Conservation (phyloP, 2,888 invertebrate species). For the Homarus gammarus region DNA sequence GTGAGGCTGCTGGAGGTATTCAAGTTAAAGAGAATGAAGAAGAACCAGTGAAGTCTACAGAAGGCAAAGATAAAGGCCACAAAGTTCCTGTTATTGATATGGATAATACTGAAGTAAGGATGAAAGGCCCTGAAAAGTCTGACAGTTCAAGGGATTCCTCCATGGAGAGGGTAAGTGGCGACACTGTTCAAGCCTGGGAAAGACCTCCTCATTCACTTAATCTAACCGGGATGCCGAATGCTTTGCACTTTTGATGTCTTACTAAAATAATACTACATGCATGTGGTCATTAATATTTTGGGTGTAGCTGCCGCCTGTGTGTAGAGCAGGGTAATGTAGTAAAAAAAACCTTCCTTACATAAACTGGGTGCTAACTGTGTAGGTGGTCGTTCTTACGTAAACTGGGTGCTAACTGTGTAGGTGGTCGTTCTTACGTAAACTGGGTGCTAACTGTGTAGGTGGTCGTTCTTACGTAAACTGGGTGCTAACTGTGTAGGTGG, state of each 20-base stretch:
- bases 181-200: neutral
- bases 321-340: too few species aligned
- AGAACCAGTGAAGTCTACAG: constrained; percentile 9
- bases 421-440: too few species aligned
- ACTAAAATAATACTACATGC: neutral
- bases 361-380: neutral
- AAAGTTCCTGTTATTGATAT: constrained; percentile 42
- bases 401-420: neutral
- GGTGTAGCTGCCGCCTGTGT: too few species aligned
- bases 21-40: constrained; percentile 10
- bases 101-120: constrained; percentile 33
- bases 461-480: too few species aligned
- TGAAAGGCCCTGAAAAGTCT: constrained; percentile 22
- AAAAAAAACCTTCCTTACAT: too few species aligned
- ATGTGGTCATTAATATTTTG: neutral
- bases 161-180: constrained; percentile 44
- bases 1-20: neutral
- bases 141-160: constrained; percentile 51
- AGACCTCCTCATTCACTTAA: neutral
- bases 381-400: neutral
- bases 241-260: neutral
- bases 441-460: neutral
- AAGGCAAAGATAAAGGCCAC: constrained; percentile 17
- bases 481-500: neutral
- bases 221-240: neutral